Evolutionary conservation across 1,140 invertebrate genomes (phyloP).

Genomic region (Arion vulgaris): DNA sequence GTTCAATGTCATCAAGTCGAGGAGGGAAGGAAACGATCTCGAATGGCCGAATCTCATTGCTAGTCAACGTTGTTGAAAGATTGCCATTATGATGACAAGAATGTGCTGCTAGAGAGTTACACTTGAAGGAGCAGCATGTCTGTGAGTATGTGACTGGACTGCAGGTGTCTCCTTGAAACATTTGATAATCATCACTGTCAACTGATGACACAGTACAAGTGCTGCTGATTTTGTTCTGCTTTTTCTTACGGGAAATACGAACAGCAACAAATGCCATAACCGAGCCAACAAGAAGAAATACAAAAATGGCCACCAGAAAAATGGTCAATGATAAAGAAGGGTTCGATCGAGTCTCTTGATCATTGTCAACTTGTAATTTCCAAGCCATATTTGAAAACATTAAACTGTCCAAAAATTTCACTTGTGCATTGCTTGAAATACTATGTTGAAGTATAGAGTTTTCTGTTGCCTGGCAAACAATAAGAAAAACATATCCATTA

Average conservation of each 20-base stretch:
- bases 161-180: not conserved
- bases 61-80: not conserved
- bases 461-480: slow-evolving; percentile 14
- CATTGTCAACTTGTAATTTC: not conserved
- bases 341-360: not conserved
- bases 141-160: not conserved
- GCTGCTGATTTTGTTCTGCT: not conserved
- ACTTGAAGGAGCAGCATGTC: not conserved
- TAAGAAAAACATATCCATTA: too few species aligned
- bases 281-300: not conserved
- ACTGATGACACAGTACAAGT: not conserved
- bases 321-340: not conserved
- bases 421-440: not conserved
- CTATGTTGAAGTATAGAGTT: not conserved
- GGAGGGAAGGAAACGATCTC: not conserved
- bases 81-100: not conserved
- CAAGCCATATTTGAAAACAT: not conserved
- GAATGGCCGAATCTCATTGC: not conserved
- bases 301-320: not conserved
- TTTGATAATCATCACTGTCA: not conserved
- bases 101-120: not conserved
- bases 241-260: not conserved
- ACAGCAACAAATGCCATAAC: not conserved
- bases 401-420: slow-evolving; percentile 4
- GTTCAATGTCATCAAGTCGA: not conserved